phyloP scores from a whole-genome alignment of 2,113 vertebrate genomes.

The Dipodomys ordii region DNA sequence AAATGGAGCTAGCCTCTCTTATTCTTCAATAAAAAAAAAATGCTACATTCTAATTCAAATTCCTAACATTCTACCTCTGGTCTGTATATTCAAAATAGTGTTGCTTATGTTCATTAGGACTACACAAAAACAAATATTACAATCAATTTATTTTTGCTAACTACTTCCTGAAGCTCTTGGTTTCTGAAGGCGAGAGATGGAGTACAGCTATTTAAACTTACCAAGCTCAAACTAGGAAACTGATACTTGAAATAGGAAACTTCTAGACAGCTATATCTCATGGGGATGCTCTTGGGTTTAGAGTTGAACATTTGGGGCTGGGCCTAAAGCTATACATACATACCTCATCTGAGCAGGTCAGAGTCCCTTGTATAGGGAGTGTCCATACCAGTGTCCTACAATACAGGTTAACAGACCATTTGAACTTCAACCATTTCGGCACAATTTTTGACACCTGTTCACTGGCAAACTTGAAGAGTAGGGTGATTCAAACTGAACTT shows the following conservation, averaged over 20 bases:
- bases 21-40: slow-evolving; percentile 25
- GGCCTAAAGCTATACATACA: not conserved
- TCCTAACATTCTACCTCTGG: not conserved
- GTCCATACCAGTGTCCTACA: not conserved
- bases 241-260: slow-evolving; percentile 49
- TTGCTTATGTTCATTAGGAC: not conserved
- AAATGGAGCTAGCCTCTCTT: not conserved
- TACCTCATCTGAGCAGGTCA: not conserved
- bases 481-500: not conserved
- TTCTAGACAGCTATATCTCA: not conserved
- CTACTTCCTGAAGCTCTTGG: not conserved
- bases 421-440: not conserved
- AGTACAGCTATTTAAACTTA: not conserved
- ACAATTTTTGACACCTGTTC: not conserved
- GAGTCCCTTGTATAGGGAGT: not conserved
- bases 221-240: slow-evolving; percentile 31
- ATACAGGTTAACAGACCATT: not conserved
- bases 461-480: slow-evolving; percentile 24
- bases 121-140: slow-evolving; percentile 17
- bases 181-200: not conserved
- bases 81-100: not conserved
- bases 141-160: not conserved
- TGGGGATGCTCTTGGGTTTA: not conserved
- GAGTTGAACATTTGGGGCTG: not conserved
- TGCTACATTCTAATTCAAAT: slow-evolving; percentile 40